phyloP scores from a whole-genome alignment of 92 coral and sea anemone species.

The Siderastrea radians region DNA sequence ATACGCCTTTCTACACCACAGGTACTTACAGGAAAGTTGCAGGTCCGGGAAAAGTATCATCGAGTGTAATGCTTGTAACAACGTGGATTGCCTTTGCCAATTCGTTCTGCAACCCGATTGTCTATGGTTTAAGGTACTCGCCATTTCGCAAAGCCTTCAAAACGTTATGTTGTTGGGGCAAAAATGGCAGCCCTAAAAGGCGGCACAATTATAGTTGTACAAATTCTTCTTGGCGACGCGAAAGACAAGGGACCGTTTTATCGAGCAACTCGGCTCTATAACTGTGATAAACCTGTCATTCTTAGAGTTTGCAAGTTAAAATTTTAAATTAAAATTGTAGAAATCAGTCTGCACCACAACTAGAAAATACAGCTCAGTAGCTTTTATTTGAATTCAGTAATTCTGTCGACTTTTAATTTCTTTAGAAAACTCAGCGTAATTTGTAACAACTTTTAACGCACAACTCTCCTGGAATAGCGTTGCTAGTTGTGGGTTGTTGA shows the following conservation, averaged over 20 bases:
- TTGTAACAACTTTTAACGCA: too few species aligned
- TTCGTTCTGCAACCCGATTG: slow-evolving; percentile 88
- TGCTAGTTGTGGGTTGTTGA: too few species aligned
- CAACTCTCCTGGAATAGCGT: too few species aligned
- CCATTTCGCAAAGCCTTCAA: slow-evolving; percentile 89
- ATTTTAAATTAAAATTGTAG: background rate
- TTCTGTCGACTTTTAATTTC: too few species aligned
- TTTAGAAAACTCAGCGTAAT: too few species aligned
- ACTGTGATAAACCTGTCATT: background rate
- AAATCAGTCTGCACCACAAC: background rate
- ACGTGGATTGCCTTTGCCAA: slow-evolving; percentile 94
- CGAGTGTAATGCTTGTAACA: slow-evolving; percentile 54
- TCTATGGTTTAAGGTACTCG: slow-evolving; percentile 84
- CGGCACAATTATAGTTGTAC: background rate
- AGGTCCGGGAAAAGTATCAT: slow-evolving; percentile 65
- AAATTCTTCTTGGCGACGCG: slow-evolving; percentile 20
- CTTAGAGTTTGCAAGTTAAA: background rate
- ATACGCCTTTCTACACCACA: slow-evolving; percentile 83
- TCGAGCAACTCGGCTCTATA: background rate
- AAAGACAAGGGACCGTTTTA: slow-evolving; percentile 11
- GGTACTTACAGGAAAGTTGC: slow-evolving; percentile 85
- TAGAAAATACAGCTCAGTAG: too few species aligned
- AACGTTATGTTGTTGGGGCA: slow-evolving; percentile 39
- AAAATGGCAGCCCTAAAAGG: background rate
- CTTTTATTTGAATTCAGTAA: too few species aligned